Base-by-base conservation (phyloP, 2,797 vertebrate species). In the Smutsia gigantea region DNA sequence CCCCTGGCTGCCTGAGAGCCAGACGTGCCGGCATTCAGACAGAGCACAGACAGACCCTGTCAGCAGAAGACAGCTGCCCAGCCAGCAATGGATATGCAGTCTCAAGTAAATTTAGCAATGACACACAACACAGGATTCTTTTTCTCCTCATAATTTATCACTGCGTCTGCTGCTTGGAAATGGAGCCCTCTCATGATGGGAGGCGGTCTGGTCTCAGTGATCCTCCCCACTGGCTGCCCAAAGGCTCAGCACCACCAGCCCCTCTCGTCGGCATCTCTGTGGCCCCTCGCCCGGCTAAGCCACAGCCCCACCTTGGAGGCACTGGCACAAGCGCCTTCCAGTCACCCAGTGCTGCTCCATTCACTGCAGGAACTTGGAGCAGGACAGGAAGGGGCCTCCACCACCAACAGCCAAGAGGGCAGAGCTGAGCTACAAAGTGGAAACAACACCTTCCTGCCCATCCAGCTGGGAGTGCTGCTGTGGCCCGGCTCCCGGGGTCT, bases 121-220 rank as follows among this genome's bases (percentile, higher is more conserved):
- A 77, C 18, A 92, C 7, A 55, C 19, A 77, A 37, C 10, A 59
- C 9, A 68, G n/a, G 37, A 37, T 78, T 88, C 71, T 89, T 87
- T 93, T 68, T 69, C 92, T 53, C 64, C 68, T 42, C 77, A 27
- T 21, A n/a, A 59, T n/a, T 29, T 75, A 69, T 66, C 61, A 5
- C 10, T 25, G 68, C 5, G 49, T 57, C 85, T 88, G 71, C 59
- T 75, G 66, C 82, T 93, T 15, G 82, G 66, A 96, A 95, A 93
- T 5, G 34, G 57, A 92, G n/a, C 17, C 77, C 39, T 61, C 91
- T 95, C 13, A 81, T 37, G 71, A 55, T 87, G 3, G 8, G 39
- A 86, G 42, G 13, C 5, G 10, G 82, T 89, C 19, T 94, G 25
- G 91, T 94, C 97, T 95, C 94, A 89, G 78, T 3, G 77, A 74